Conservation (phyloP, 2,888 invertebrate species). For the Athetis lepigone region DNA sequence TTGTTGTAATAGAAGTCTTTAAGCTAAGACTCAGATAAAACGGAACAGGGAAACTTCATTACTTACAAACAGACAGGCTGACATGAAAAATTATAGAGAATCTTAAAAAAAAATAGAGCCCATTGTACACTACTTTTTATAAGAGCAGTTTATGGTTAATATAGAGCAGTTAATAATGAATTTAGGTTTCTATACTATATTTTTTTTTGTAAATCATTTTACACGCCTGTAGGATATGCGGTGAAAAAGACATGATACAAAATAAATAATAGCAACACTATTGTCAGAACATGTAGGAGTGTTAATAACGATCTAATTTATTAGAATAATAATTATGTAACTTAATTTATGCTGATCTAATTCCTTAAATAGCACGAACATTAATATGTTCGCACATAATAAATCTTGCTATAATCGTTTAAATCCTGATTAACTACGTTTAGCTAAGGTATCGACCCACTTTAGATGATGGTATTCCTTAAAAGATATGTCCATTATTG, state of each 20-base stretch:
- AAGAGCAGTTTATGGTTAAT: too few relatives aligned
- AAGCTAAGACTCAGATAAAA: too few relatives aligned
- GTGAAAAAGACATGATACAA: background rate
- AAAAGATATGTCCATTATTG: background rate
- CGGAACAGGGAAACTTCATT: too few relatives aligned
- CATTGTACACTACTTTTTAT: too few relatives aligned
- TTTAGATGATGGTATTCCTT: constrained; percentile 15
- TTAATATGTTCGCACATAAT: constrained; percentile 39
- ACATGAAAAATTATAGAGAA: too few relatives aligned
- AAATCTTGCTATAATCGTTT: constrained; percentile 18
- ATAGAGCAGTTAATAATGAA: too few relatives aligned
- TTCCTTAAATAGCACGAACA: constrained; percentile 21
- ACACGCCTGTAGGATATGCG: background rate
- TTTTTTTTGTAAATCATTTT: too few relatives aligned
- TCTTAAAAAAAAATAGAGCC: too few relatives aligned
- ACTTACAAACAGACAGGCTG: too few relatives aligned
- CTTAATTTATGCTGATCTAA: constrained; percentile 25
- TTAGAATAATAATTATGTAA: constrained; percentile 18
- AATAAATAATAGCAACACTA: constrained; percentile 15
- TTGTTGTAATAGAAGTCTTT: too few relatives aligned
- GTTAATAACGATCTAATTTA: constrained; percentile 16
- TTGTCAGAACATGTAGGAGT: constrained; percentile 14
- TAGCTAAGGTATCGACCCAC: constrained; percentile 27
- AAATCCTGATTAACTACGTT: constrained; percentile 11
- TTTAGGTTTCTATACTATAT: too few relatives aligned